A percentile compares a stretch with the other conserved stretches of the same genome.
These are phyloP conservation scores for Aphelenchoides avenae DNA, from an alignment of 1,140 invertebrate genomes.

Conservation along the genomic window DNA sequence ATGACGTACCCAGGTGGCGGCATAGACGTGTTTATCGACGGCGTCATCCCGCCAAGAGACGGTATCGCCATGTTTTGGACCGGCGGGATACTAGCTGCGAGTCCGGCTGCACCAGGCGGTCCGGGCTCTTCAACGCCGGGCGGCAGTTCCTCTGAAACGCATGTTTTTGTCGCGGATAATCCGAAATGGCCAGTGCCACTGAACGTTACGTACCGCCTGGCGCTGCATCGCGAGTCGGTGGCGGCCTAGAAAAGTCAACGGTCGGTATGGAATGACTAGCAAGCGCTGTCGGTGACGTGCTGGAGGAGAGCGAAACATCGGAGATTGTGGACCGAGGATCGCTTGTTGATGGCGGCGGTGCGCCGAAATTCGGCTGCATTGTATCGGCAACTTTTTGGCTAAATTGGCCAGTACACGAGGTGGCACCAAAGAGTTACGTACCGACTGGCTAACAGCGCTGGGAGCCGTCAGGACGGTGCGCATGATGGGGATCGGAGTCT, in stretches of 20 bases:
- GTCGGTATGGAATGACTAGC: neutral
- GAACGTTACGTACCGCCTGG: neutral
- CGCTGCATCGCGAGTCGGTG: slow-evolving; percentile 26
- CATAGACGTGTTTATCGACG: slow-evolving; percentile 22
- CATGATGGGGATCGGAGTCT: slow-evolving; percentile 13
- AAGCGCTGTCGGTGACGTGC: slow-evolving; percentile 13
- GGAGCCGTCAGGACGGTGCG: slow-evolving; percentile 18
- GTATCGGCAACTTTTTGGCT: neutral
- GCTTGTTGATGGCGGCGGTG: slow-evolving; percentile 12
- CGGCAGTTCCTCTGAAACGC: slow-evolving; percentile 10
- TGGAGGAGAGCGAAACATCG: slow-evolving; percentile 11
- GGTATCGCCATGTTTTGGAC: no score
- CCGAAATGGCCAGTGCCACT: neutral
- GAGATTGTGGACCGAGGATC: neutral
- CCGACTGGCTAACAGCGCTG: neutral
- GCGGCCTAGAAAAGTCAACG: slow-evolving; percentile 23
- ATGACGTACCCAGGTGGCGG: slow-evolving; percentile 31
- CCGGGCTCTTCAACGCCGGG: slow-evolving; percentile 33
- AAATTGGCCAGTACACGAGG: neutral
- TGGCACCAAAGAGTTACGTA: neutral
- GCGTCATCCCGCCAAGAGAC: no score
- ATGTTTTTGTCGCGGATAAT: neutral
- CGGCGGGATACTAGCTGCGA: neutral
- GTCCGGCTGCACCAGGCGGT: slow-evolving; percentile 30
- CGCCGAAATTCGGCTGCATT: neutral